phyloP scores from a whole-genome alignment of 2,113 vertebrate species.

The Varanus komodoensis region DNA sequence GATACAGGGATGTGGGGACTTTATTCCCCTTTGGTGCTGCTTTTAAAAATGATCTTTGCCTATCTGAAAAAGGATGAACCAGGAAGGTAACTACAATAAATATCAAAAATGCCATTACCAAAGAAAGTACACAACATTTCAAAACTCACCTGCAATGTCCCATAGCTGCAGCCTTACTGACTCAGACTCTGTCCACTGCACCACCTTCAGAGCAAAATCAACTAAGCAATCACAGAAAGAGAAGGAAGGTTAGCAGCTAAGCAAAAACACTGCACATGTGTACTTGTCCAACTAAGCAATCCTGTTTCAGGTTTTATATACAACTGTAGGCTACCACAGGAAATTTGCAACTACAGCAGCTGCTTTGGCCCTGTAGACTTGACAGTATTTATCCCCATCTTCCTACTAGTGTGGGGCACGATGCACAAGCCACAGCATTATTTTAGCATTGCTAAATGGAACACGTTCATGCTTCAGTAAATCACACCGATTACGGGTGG shows the following conservation, averaged over 20 bases:
- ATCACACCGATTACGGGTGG: not conserved
- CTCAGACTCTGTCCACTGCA: slow-evolving; percentile 89
- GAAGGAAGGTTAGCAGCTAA: not conserved
- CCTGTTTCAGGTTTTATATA: not conserved
- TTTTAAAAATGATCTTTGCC: not conserved
- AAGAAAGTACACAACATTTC: fast-evolving
- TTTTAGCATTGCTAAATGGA: not conserved
- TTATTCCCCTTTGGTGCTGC: not conserved
- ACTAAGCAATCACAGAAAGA: slow-evolving; percentile 71
- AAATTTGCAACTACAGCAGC: not conserved
- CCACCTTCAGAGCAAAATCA: slow-evolving; percentile 89
- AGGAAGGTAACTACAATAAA: not conserved
- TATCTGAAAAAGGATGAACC: not conserved
- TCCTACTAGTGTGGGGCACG: not conserved
- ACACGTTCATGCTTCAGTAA: not conserved
- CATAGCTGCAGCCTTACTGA: slow-evolving; percentile 87
- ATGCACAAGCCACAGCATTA: not conserved
- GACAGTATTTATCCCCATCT: not conserved
- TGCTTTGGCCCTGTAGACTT: not conserved
- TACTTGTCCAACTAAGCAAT: not conserved
- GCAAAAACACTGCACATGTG: fast-evolving
- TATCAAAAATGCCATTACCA: not conserved
- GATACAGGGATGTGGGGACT: not conserved
- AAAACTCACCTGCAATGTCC: slow-evolving; percentile 89
- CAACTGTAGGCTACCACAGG: fast-evolving